Evolutionary conservation across 2,113 vertebrate genomes (phyloP).

Genomic region (Aldabrachelys gigantea): DNA sequence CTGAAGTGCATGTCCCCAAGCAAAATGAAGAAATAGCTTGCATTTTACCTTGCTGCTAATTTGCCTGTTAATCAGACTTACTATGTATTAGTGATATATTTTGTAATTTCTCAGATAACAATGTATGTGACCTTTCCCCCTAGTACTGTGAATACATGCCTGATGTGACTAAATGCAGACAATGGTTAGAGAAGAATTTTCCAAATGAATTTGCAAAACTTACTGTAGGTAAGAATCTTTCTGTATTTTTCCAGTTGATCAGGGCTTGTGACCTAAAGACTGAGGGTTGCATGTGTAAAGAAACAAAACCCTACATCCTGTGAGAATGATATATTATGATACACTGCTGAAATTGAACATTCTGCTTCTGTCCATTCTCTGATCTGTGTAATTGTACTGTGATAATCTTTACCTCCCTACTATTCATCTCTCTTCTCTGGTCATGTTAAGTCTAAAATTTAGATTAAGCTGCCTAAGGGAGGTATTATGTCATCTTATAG

Average conservation of each 20-base stretch:
- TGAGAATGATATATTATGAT: neutral
- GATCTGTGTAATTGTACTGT: neutral
- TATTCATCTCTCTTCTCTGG: neutral
- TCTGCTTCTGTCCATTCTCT: neutral
- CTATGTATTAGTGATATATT: neutral
- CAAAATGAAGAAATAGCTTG: neutral
- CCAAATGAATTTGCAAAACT: constrained; percentile 97
- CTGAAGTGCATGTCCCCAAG: neutral
- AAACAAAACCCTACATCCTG: neutral
- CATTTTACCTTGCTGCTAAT: neutral
- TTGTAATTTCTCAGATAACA: neutral
- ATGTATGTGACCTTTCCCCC: neutral
- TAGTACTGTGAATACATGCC: constrained; percentile 99
- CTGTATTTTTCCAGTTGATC: neutral
- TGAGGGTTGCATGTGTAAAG: neutral
- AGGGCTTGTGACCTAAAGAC: neutral
- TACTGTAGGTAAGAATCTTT: constrained; percentile 89
- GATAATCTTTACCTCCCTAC: neutral
- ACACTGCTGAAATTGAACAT: neutral
- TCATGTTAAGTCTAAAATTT: neutral
- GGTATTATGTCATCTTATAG: neutral
- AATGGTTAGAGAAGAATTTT: constrained; percentile 99
- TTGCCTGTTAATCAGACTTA: neutral
- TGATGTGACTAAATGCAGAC: constrained; percentile 96
- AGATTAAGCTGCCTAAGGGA: neutral